phyloP scores from a whole-genome alignment of 2,797 vertebrate species.

The Neostethus bicornis region DNA sequence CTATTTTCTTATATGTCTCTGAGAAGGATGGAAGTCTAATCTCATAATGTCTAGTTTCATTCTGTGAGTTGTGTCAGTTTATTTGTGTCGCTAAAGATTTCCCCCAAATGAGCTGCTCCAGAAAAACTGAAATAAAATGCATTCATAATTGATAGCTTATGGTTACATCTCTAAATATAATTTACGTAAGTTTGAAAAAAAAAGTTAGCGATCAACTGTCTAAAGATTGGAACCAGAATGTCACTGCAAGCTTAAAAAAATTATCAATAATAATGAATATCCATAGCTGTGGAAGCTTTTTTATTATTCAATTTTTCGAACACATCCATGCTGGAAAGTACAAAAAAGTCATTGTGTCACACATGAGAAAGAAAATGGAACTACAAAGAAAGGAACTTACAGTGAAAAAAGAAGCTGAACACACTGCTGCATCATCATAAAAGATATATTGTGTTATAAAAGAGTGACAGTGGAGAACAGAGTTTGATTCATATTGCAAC shows the following conservation, averaged over 20 bases:
- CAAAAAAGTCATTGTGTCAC: conserved; percentile 11
- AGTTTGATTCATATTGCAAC: conserved; percentile 31
- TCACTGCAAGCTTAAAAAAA: no score
- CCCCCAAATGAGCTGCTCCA: background rate
- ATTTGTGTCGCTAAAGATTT: background rate
- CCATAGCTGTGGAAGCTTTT: no score
- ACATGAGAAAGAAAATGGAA: conserved; percentile 4
- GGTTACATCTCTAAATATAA: background rate
- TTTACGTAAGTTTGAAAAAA: background rate
- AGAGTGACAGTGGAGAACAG: conserved; percentile 9
- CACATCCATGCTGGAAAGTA: conserved; percentile 7
- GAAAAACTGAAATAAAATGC: conserved; percentile 2
- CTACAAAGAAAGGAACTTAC: conserved; percentile 11
- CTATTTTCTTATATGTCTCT: background rate
- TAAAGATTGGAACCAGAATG: background rate
- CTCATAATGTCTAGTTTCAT: background rate
- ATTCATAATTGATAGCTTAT: conserved; percentile 1
- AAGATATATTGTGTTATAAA: conserved; percentile 27
- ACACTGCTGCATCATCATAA: conserved; percentile 21
- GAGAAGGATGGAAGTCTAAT: background rate
- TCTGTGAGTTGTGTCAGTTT: background rate
- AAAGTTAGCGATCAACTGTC: background rate
- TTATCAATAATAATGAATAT: no score
- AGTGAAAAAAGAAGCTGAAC: conserved; percentile 28
- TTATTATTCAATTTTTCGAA: conserved; percentile 5